Base-by-base conservation (phyloP, 2,113 vertebrate species). In the Corynorhinus townsendii region DNA sequence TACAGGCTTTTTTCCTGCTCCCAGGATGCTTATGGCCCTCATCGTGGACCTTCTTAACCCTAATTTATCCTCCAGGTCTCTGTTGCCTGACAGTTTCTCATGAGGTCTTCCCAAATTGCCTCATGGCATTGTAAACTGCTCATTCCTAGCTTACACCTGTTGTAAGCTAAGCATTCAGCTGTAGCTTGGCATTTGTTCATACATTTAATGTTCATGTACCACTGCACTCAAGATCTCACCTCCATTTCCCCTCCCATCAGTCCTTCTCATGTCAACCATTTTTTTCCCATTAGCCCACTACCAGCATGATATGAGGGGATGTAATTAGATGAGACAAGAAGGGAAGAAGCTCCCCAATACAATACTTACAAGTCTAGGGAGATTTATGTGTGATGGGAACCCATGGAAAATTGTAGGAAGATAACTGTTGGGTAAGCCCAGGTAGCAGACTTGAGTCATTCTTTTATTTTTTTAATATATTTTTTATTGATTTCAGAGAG, bases 91-190 rank as follows among this genome's bases (percentile, higher is more conserved):
- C 17, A 66, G 17, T 68, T n/a, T 86, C 62, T 87, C 38, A 35
- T 26, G 38, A n/a, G 54, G 54, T 72, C 45, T 62, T 81, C 19
- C 3, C 4, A 49, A 47, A 56, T 11, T 38, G 2, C 11, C 71
- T 19, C 9, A 45, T 1, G 9, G 26, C 9, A 7, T 38, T 5
- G 0, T n/a, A 64, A 80, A 69, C 1, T 16, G 1, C 10, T 76
- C 5, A 7, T 43, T 76, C 14, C 5, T 47, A 59, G 16, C 28
- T 52, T 54, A 12, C 5, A 14, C n/a, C 87, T 72, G 64, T 62
- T 30, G 59, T 62, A 62, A 62, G 59, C 59, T 62, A 62, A 62
- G 26, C 26, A 62, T 62, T 62, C 4, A 72, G 16, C 7, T 59
- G 11, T 35, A 35, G 24, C 7, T 43, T 69, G 62, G 17, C 2